These are phyloP conservation scores for Antheraea assamensis DNA, from an alignment of 2,888 invertebrate genomes.

Conservation along the genomic window DNA sequence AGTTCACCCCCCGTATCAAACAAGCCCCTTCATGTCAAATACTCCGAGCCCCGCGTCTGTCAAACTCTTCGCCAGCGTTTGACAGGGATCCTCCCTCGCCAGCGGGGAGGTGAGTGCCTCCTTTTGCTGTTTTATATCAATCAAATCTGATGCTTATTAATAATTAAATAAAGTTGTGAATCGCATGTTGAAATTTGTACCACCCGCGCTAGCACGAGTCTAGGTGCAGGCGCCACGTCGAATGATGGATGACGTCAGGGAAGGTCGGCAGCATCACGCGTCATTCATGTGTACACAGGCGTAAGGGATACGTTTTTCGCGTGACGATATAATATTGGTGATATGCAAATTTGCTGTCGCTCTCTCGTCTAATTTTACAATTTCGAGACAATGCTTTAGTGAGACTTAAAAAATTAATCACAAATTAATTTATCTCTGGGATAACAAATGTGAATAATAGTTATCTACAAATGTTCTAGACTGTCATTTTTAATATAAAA, in stretches of 20 bases:
- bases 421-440: background rate
- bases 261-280: slow-evolving; percentile 82
- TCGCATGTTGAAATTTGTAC: slow-evolving; percentile 30
- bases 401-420: background rate
- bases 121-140: slow-evolving; percentile 40
- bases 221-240: slow-evolving; percentile 81
- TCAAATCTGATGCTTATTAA: slow-evolving; percentile 37
- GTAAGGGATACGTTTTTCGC: slow-evolving; percentile 83
- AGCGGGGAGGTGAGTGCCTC: slow-evolving; percentile 76
- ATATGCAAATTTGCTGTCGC: slow-evolving; percentile 78
- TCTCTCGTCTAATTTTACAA: slow-evolving; percentile 59
- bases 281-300: slow-evolving; percentile 82
- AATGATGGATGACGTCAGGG: slow-evolving; percentile 82
- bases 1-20: slow-evolving; percentile 79
- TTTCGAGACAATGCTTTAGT: slow-evolving; percentile 36
- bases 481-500: too few relatives aligned
- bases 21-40: slow-evolving; percentile 83
- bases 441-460: background rate
- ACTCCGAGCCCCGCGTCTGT: slow-evolving; percentile 82
- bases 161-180: slow-evolving; percentile 36
- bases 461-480: too few relatives aligned
- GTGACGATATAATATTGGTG: slow-evolving; percentile 82
- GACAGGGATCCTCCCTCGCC: slow-evolving; percentile 80
- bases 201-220: slow-evolving; percentile 75
- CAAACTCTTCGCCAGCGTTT: slow-evolving; percentile 82